phyloP scores from a whole-genome alignment of 2,888 invertebrate genomes.

The Cryptocephalus moraei region DNA sequence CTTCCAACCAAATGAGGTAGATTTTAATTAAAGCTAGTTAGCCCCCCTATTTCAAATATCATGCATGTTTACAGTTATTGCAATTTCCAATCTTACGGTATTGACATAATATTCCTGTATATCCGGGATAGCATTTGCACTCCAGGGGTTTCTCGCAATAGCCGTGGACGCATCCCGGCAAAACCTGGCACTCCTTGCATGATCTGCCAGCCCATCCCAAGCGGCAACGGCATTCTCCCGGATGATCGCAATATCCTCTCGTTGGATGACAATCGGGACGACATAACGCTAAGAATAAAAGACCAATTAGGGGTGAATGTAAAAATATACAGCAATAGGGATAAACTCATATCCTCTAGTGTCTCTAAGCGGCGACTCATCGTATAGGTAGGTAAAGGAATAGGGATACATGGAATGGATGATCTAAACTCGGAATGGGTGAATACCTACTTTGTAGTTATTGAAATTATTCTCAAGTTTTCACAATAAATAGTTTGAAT shows the following conservation, averaged over 20 bases:
- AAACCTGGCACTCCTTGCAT: slow-evolving; percentile 76
- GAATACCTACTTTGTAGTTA: too few species aligned
- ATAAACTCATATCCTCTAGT: too few species aligned
- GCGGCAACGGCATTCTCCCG: slow-evolving; percentile 80
- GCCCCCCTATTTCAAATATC: too few species aligned
- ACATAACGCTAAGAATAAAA: slow-evolving; percentile 61
- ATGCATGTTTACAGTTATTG: not conserved
- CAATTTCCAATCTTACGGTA: slow-evolving; percentile 54
- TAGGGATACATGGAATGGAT: too few species aligned
- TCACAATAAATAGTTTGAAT: too few species aligned
- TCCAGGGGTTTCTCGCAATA: slow-evolving; percentile 82
- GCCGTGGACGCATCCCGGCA: slow-evolving; percentile 87
- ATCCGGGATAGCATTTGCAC: slow-evolving; percentile 86
- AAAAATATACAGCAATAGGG: not conserved
- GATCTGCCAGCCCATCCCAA: slow-evolving; percentile 84
- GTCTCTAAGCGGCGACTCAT: too few species aligned
- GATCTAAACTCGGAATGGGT: too few species aligned
- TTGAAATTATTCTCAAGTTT: too few species aligned
- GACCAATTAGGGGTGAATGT: not conserved
- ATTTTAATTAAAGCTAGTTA: too few species aligned
- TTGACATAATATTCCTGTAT: slow-evolving; percentile 79
- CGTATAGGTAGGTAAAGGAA: too few species aligned
- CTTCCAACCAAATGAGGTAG: too few species aligned
- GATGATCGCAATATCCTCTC: slow-evolving; percentile 77
- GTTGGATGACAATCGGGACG: slow-evolving; percentile 75